A percentile compares a stretch with the other conserved stretches of the same genome.
These are phyloP conservation scores for Morpho achilles DNA, from an alignment of 2,888 invertebrate genomes.

Conservation along the genomic window DNA sequence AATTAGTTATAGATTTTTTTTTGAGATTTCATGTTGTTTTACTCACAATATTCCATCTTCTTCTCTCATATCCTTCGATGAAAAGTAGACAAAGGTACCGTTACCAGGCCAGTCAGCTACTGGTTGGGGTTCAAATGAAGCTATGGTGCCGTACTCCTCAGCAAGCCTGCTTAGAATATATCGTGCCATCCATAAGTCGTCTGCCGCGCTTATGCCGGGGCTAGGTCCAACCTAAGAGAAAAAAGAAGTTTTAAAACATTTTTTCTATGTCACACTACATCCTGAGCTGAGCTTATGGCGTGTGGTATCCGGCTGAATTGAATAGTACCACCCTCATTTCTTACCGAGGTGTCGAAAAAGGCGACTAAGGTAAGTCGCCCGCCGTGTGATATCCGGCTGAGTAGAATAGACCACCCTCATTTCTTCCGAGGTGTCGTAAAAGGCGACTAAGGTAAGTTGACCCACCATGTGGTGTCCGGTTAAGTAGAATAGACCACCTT, in stretches of 20 bases:
- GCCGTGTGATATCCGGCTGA: no score
- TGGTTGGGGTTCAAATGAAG: slow-evolving; percentile 84
- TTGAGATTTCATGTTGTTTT: neutral
- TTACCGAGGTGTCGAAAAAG: no score
- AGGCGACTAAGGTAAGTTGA: no score
- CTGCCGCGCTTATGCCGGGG: slow-evolving; percentile 88
- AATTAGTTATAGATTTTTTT: no score
- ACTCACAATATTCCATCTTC: slow-evolving; percentile 86
- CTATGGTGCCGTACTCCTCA: slow-evolving; percentile 90
- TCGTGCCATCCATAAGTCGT: slow-evolving; percentile 93
- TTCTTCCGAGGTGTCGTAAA: no score
- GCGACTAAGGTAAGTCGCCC: no score
- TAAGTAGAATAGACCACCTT: no score
- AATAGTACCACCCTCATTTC: no score
- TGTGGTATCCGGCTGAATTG: no score
- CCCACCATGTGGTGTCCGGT: no score
- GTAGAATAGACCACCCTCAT: no score
- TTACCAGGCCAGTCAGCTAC: slow-evolving; percentile 94
- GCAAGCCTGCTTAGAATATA: slow-evolving; percentile 90
- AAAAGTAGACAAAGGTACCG: slow-evolving; percentile 94
- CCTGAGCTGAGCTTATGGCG: no score
- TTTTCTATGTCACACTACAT: neutral
- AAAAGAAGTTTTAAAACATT: neutral
- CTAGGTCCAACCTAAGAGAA: slow-evolving; percentile 88
- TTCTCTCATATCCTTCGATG: slow-evolving; percentile 91